Evolutionary conservation across 2,113 vertebrate species (phyloP), one percentile per base, ranked within the genome.

Genomic region (Amazona guildingii): DNA sequence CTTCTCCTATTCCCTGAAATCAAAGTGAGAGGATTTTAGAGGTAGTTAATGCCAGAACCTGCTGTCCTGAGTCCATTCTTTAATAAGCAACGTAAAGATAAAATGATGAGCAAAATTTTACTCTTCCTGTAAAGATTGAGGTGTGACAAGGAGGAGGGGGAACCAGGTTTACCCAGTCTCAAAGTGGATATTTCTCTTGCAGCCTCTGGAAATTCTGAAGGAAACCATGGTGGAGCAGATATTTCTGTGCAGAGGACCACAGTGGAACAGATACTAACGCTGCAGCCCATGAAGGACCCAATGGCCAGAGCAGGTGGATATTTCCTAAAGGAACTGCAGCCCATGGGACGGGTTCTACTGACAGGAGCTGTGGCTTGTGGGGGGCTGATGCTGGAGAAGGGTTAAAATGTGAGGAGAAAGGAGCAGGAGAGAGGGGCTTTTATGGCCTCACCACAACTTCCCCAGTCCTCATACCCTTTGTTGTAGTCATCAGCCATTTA

Each of bases 221-320:
- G 64, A 24, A 62, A 35, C 14, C 0, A 0, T 25, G 51, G 19
- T 70, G 69, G 28, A 81, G 69, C 69, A 39, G 63, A 7, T 2
- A 2, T 48, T 43, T 14, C 39, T 77, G 35, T 39, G 61, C 41
- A 7, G 41, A 86, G 13, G 11, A 49, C 11, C n/a, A 13, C n/a
- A 43, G 59, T 0, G 0, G 70, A 25, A 23, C 5, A 33, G 82
- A 15, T 23, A 28, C 2, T 48, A 46, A 14, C 5, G 2, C 27
- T 55, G 49, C 28, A 55, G 23, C 43, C 62, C 24, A 2, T 2
- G 35, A 24, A 77, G 49, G 24, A 35, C 54, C 23, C 33, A 43
- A 28, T 0, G 0, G 7, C 24, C 20, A 27, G 48, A 46, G 74
- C 52, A 49, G 39, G 46, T 44, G 9, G 19, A 5, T 28, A 6